Base-by-base conservation (phyloP, 2,113 vertebrate species). In the Bagarius yarrelli region DNA sequence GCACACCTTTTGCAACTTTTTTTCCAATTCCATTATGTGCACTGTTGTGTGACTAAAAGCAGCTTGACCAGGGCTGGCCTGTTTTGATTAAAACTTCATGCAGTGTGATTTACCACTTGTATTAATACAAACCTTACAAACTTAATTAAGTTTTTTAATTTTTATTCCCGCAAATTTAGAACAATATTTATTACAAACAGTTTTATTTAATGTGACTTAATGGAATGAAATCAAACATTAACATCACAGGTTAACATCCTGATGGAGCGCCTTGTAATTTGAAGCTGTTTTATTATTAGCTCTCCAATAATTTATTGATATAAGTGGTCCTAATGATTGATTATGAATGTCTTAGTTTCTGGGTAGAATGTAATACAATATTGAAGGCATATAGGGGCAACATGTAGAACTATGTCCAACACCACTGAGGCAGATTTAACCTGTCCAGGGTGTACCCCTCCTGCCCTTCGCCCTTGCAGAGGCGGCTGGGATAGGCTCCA, bases 31-130 rank as follows among this genome's bases (percentile, higher is more conserved):
- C 34, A 61, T 76, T 61, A 61, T 47, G 74, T 61, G 36, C 74
- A 61, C 15, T 76, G 74, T 13, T 47, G 57, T 76, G 74, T 76
- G 36, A 61, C 74, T 61, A 61, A 76, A 76, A 76, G 74, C 74
- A 27, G 12, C 60, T 55, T 27, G 74, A 23, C 56, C 74, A 61
- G 23, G 15, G 15, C 57, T 76, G 57, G 56, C 16, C 36, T 61
- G 16, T 76, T 57, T 27, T 59, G 56, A 76, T 60, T 47, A 76
- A 76, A 61, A 50, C 34, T 76, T 50, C 8, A 59, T 44, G 23
- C 34, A 15, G 47, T 30, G 74, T 40, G 56, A 61, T 60, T 34
- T 40, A 76, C 57, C 57, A 61, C 74, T 25, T 14, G 0, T 75
- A 19, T 44, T 60, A 60, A 76, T 60, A 44, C 34, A 76, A 36